Evolutionary conservation across 2,888 invertebrate genomes (phyloP).

Genomic region (Tridacna crocea): DNA sequence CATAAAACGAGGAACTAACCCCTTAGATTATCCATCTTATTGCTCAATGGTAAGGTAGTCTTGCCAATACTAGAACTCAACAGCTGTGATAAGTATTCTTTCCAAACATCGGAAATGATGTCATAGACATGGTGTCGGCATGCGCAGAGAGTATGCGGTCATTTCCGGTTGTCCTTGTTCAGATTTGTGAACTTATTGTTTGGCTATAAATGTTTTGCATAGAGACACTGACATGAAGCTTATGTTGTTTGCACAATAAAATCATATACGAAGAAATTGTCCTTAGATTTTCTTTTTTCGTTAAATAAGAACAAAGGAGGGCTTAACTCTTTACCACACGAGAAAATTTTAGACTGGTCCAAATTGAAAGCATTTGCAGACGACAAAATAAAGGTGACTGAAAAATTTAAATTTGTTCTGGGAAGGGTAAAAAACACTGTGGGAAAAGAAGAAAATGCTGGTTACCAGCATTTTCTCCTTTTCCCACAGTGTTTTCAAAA

Average conservation of each 20-base stretch:
- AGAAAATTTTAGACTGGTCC: no score
- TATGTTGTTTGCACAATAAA: constrained; percentile 76
- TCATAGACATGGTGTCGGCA: neutral
- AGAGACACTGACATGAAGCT: constrained; percentile 63
- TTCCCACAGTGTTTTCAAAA: no score
- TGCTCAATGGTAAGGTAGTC: neutral
- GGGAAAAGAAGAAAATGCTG: neutral
- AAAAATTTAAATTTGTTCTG: no score
- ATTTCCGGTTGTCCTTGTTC: neutral
- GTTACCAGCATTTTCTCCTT: no score
- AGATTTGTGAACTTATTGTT: constrained; percentile 36
- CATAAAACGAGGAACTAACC: neutral
- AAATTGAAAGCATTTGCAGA: no score
- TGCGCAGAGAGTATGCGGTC: neutral
- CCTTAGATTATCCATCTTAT: neutral
- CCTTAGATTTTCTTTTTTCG: neutral
- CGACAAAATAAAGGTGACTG: no score
- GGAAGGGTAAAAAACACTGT: neutral
- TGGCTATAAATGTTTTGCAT: constrained; percentile 54
- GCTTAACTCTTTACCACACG: no score
- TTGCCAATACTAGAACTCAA: neutral
- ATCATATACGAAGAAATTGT: constrained; percentile 21
- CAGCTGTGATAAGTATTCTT: neutral
- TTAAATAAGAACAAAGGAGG: no score
- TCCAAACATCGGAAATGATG: neutral